A percentile compares a stretch with the other conserved stretches of the same genome.
Evolutionary conservation across 2,797 vertebrate species (phyloP).

Genomic region (Staurois parvus): DNA sequence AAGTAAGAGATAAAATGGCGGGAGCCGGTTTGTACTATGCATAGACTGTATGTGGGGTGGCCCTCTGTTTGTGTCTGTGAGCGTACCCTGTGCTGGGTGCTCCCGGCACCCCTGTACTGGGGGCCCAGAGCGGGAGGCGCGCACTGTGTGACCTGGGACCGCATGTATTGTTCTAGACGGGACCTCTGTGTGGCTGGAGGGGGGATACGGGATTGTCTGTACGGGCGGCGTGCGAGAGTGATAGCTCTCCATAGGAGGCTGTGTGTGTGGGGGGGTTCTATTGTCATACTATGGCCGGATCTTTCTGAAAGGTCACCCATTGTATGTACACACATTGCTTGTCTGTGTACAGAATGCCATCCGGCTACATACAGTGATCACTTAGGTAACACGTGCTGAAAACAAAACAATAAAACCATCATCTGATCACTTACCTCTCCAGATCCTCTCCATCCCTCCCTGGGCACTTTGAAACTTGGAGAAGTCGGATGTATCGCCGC

Average conservation of each 20-base stretch:
- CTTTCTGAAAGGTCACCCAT: neutral
- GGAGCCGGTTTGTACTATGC: neutral
- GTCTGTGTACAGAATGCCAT: neutral
- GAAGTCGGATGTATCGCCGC: too few species aligned
- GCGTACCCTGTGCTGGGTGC: neutral
- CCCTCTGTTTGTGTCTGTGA: neutral
- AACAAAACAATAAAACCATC: neutral
- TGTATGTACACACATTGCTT: neutral
- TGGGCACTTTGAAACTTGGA: too few species aligned
- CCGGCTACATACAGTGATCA: neutral
- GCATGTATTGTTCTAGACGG: neutral
- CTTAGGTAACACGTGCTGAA: neutral
- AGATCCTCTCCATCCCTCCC: too few species aligned
- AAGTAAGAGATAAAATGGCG: slow-evolving; percentile 2
- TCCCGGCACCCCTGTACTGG: neutral
- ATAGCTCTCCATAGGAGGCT: neutral
- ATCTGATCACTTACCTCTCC: too few species aligned
- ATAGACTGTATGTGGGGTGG: neutral
- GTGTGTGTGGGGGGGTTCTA: neutral
- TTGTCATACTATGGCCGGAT: neutral
- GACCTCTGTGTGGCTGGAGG: too few species aligned
- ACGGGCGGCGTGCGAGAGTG: neutral
- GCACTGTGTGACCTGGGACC: neutral
- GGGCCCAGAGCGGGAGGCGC: neutral
- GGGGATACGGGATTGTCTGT: neutral